phyloP scores from a whole-genome alignment of 1,140 invertebrate species.

The Nymphalis io region DNA sequence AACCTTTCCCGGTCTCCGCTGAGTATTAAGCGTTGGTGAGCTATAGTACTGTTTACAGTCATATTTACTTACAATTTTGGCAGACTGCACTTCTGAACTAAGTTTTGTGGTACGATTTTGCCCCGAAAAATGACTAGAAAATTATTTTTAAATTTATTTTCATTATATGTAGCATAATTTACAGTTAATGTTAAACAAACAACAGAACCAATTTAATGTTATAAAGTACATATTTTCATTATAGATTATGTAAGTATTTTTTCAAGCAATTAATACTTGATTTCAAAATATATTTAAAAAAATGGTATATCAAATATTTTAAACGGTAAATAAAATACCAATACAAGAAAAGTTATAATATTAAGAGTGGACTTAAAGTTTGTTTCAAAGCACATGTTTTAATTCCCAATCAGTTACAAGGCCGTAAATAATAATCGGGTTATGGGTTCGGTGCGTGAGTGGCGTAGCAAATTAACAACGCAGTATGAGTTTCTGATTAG shows the following conservation, averaged over 20 bases:
- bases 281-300: too few relatives aligned
- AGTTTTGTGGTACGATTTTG: not conserved
- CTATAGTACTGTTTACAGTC: conserved; percentile 80
- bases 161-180: too few relatives aligned
- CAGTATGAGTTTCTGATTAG: not conserved
- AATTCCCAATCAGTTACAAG: not conserved
- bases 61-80: conserved; percentile 41
- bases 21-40: conserved; percentile 76
- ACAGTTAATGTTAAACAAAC: too few relatives aligned
- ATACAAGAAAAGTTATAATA: not conserved
- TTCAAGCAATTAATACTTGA: too few relatives aligned
- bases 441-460: conserved; percentile 18
- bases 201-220: too few relatives aligned
- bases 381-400: not conserved
- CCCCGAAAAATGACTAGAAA: not conserved
- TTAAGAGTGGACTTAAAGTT: not conserved
- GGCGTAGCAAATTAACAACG: conserved; percentile 3
- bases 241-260: too few relatives aligned
- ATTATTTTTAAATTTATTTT: too few relatives aligned
- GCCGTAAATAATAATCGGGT: conserved; percentile 6
- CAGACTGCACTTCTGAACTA: too few relatives aligned
- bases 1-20: conserved; percentile 82
- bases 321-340: too few relatives aligned
- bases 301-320: too few relatives aligned
- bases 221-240: too few relatives aligned